Evolutionary conservation across 2,113 vertebrate species (phyloP), one percentile per base, ranked within the genome.

Genomic region (Opisthocomus hoazin): DNA sequence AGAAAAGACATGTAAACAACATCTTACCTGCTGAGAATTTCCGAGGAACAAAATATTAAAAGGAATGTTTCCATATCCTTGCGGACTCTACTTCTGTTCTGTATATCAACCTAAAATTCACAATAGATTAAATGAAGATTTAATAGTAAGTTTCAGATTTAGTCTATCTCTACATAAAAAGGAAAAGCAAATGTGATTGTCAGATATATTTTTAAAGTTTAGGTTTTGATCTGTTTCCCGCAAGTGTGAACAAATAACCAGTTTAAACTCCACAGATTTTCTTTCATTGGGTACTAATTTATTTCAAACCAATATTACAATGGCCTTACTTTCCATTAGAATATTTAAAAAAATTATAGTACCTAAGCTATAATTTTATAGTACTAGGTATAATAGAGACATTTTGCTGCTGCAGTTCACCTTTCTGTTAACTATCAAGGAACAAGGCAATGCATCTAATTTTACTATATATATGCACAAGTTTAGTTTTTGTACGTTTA

Each of bases 401-500:
- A 80, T 56, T 88, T 83, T 93, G 15, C 29, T 93, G 15, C 32
- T 82, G 21, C 15, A 45, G 18, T 65, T 84, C 26, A 77, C 17
- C 43, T 7, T 48, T 76, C n/a, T 71, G 14, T 71, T 58, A 73
- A 51, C 37, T 37, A 20, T 12, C 4, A 5, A 37, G 17, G 24
- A 75, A 69, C 22, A 73, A 77, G n/a, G 30, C 22, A 68, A n/a
- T 32, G 10, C 12, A 8, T 53, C 19, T 54, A 24, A 79, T 82
- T 84, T 91, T 82, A n/a, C 26, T 36, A 17, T 43, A n/a, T 10
- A n/a, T 39, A 14, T 66, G 23, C 13, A 64, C 0, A 0, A 23
- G 66, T 91, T 79, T 50, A 64, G 7, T 0, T 48, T 86, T 61
- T 79, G 2, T 63, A 30, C 46, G 20, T 39, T 87, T 87, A 27